A percentile compares a stretch with the other conserved stretches of the same genome.
phyloP scores from a whole-genome alignment of 1,140 invertebrate genomes.

The Plodia interpunctella region DNA sequence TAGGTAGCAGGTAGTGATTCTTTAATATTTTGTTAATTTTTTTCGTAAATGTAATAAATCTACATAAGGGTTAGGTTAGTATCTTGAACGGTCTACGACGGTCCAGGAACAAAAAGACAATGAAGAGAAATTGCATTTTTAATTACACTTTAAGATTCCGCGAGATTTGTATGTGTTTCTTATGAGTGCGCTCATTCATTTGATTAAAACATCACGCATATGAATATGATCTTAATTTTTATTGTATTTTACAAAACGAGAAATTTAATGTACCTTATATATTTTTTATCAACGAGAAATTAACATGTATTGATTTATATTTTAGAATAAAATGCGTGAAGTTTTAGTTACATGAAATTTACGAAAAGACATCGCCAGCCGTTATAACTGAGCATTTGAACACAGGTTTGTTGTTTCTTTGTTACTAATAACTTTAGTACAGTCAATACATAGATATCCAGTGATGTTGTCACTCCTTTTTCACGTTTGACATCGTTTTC shows the following conservation, averaged over 20 bases:
- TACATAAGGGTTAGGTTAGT: constrained; percentile 68
- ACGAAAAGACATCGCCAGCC: constrained; percentile 60
- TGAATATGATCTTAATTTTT: not conserved
- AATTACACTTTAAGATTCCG: constrained; percentile 41
- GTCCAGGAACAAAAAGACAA: constrained; percentile 72
- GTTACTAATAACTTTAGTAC: constrained; percentile 30
- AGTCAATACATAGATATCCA: constrained; percentile 2
- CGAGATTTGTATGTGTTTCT: constrained; percentile 35
- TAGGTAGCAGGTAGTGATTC: constrained; percentile 72
- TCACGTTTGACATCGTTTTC: constrained; percentile 25
- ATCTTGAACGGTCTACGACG: constrained; percentile 62
- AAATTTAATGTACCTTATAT: too few relatives aligned
- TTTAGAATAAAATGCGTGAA: constrained; percentile 15
- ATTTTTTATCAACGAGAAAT: too few relatives aligned
- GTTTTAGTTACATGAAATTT: constrained; percentile 27
- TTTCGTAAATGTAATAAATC: constrained; percentile 70
- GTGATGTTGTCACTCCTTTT: constrained; percentile 19
- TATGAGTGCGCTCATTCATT: constrained; percentile 30
- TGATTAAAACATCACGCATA: not conserved
- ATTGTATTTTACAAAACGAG: too few relatives aligned
- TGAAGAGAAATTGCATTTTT: constrained; percentile 72
- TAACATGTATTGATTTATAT: not conserved
- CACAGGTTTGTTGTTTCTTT: constrained; percentile 66
- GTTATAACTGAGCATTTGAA: constrained; percentile 61
- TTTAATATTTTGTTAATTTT: constrained; percentile 75